Percentiles rank a stretch among this genome's conserved stretches.
These are phyloP conservation scores for Melanostigma gelatinosum DNA, from an alignment of 2,113 vertebrate genomes.

Conservation along the genomic window DNA sequence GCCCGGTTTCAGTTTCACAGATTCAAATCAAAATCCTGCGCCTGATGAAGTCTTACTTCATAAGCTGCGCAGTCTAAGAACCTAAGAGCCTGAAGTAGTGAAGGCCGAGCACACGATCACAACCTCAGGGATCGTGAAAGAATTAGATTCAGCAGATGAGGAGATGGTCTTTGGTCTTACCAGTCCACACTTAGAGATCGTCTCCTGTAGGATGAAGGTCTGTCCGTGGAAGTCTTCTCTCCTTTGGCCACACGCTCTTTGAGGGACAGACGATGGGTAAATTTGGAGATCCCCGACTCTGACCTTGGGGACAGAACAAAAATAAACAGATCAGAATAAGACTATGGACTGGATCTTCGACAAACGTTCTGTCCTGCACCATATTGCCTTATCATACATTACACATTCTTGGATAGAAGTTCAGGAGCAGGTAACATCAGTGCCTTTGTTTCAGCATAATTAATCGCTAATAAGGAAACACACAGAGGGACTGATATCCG, in stretches of 20 bases:
- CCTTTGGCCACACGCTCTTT: constrained; percentile 88
- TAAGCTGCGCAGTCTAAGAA: constrained; percentile 5
- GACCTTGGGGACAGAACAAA: constrained; percentile 75
- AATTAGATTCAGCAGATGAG: neutral
- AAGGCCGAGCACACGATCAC: neutral
- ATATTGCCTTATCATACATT: neutral
- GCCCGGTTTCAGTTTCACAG: neutral
- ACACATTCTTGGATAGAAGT: neutral
- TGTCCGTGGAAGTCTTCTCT: constrained; percentile 81
- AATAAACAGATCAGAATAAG: neutral
- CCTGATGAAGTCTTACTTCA: neutral
- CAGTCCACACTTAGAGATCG: constrained; percentile 92
- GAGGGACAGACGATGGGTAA: constrained; percentile 89
- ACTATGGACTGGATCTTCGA: neutral
- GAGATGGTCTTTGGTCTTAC: constrained; percentile 75
- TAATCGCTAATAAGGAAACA: constrained; percentile 26
- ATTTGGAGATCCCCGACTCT: constrained; percentile 88
- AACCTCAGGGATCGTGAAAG: neutral
- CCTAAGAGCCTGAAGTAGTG: neutral
- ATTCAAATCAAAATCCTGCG: neutral
- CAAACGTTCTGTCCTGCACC: neutral
- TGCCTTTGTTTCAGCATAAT: neutral
- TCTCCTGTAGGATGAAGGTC: constrained; percentile 85
- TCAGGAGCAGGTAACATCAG: constrained; percentile 1
- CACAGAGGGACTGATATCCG: neutral